phyloP scores from a whole-genome alignment of 2,797 vertebrate species.

The Pseudochaenichthys georgianus region DNA sequence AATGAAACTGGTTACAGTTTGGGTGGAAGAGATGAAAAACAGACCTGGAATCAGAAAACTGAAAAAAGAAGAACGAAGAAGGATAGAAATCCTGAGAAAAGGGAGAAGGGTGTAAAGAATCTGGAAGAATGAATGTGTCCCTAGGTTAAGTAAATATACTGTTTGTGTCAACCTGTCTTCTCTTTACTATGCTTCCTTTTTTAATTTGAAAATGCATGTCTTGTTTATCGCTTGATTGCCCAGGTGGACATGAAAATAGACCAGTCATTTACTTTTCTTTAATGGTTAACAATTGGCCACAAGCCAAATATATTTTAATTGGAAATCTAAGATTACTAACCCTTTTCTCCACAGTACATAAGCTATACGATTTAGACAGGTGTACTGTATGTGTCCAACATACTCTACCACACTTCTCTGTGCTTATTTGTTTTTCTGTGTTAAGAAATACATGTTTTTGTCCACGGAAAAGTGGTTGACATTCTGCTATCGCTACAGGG shows the following conservation, averaged over 20 bases:
- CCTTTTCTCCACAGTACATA: slow-evolving; percentile 90
- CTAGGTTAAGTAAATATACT: slow-evolving; percentile 98
- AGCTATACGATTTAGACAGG: slow-evolving; percentile 55
- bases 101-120: slow-evolving; percentile 96
- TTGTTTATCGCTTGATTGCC: slow-evolving; percentile 87
- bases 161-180: slow-evolving; percentile 92
- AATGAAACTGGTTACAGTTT: slow-evolving; percentile 94
- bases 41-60: slow-evolving; percentile 95
- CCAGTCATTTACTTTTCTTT: slow-evolving; percentile 49
- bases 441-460: slow-evolving; percentile 42
- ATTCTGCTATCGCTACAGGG: slow-evolving; percentile 90
- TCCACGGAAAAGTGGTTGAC: slow-evolving; percentile 79
- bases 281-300: slow-evolving; percentile 49
- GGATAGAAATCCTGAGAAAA: slow-evolving; percentile 97
- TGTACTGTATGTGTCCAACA: slow-evolving; percentile 50
- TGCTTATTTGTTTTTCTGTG: slow-evolving; percentile 45
- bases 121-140: slow-evolving; percentile 99
- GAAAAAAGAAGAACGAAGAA: slow-evolving; percentile 99
- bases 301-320: slow-evolving; percentile 47
- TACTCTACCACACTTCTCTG: slow-evolving; percentile 39
- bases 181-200: slow-evolving; percentile 90
- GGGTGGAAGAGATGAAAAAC: slow-evolving; percentile 89
- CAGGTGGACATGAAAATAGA: slow-evolving; percentile 88
- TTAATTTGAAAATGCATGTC: slow-evolving; percentile 93
- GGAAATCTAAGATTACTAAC: slow-evolving; percentile 85